Conservation (phyloP, 2,797 vertebrate species). For the Antennarius maculatus region DNA sequence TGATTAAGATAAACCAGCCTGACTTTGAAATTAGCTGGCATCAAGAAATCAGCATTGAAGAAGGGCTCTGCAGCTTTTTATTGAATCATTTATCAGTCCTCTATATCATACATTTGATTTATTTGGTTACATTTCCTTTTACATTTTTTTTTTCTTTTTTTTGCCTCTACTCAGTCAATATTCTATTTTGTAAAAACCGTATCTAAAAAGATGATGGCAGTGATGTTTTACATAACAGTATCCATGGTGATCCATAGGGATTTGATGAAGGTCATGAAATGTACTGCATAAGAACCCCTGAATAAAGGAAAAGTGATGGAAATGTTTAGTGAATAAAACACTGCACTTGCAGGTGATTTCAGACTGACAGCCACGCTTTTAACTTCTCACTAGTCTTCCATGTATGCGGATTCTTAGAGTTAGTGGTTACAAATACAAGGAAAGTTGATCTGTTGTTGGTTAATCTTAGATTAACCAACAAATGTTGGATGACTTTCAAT, state of each 20-base stretch:
- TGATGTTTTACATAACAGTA: background rate
- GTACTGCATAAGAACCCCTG: background rate
- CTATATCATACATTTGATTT: no score
- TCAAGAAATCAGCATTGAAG: no score
- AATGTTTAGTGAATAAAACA: background rate
- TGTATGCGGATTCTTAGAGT: background rate
- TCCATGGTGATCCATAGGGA: background rate
- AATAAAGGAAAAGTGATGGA: background rate
- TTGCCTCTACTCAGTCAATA: background rate
- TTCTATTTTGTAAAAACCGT: background rate
- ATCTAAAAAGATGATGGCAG: background rate
- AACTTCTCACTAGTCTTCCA: background rate
- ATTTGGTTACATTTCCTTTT: background rate
- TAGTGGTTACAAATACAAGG: background rate
- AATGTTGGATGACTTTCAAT: constrained; percentile 29
- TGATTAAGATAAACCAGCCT: background rate
- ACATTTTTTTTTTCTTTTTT: no score
- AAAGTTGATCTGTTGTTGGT: background rate
- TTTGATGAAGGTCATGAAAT: constrained; percentile 2
- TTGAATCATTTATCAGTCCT: no score
- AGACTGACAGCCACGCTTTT: background rate
- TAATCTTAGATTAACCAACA: constrained; percentile 9
- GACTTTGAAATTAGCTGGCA: no score
- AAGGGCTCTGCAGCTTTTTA: background rate
- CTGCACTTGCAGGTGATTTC: background rate